Evolutionary conservation across 2,113 vertebrate species (phyloP).

Genomic region (Cryptomyrus ogoouensis): DNA sequence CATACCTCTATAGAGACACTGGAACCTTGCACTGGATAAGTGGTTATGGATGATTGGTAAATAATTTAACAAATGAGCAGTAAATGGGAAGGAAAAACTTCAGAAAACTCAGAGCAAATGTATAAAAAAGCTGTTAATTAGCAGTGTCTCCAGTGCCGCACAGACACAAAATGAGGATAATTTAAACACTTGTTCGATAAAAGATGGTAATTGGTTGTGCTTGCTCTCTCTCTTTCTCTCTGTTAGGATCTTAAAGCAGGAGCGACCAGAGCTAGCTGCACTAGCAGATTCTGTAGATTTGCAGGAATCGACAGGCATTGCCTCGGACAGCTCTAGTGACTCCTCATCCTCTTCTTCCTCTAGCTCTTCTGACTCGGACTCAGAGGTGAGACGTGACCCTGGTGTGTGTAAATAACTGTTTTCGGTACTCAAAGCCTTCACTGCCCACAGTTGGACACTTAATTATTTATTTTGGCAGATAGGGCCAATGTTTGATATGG

Average conservation of each 20-base stretch:
- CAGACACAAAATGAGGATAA: neutral
- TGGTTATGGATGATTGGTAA: neutral
- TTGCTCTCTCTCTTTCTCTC: neutral
- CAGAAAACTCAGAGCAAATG: neutral
- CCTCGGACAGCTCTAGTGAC: conserved; percentile 94
- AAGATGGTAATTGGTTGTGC: neutral
- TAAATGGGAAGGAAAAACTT: neutral
- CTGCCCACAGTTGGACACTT: neutral
- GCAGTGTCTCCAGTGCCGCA: neutral
- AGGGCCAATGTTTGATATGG: neutral
- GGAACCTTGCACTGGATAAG: neutral
- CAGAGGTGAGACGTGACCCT: conserved; percentile 65
- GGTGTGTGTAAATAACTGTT: neutral
- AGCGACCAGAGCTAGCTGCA: conserved; percentile 81
- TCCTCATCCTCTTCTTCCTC: conserved; percentile 95
- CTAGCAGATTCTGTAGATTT: conserved; percentile 91
- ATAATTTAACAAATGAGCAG: neutral
- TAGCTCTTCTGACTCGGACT: conserved; percentile 85
- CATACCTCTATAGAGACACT: neutral
- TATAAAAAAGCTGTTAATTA: neutral
- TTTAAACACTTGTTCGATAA: neutral
- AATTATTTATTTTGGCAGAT: neutral
- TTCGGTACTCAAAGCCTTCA: neutral
- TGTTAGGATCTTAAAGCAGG: conserved; percentile 76
- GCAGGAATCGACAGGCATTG: conserved; percentile 94